Percentiles rank a stretch among this genome's conserved stretches.
Conservation (phyloP, 2,113 vertebrate species). For the Propithecus coquereli region DNA sequence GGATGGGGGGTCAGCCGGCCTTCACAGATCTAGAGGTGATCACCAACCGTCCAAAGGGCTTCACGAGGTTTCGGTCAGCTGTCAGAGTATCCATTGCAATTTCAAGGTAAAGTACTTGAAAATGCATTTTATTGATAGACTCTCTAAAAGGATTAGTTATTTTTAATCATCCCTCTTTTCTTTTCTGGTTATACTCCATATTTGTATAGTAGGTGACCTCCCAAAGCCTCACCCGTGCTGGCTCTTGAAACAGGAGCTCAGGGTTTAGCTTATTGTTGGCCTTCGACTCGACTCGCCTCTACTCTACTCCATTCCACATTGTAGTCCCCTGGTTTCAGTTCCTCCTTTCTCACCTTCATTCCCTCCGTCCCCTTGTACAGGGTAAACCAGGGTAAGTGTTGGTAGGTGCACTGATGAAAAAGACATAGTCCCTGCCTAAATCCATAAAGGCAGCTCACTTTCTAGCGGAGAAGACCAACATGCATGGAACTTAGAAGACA, state of each 20-base stretch:
- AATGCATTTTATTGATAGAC: background rate
- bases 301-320: background rate
- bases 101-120: slow-evolving; percentile 85
- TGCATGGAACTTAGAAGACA: background rate
- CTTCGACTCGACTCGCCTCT: background rate
- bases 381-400: background rate
- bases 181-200: background rate
- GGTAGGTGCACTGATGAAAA: background rate
- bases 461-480: background rate
- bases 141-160: background rate
- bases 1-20: slow-evolving; percentile 90
- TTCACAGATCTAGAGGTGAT: slow-evolving; percentile 82
- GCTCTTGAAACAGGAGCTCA: background rate
- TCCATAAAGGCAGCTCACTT: background rate
- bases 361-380: background rate
- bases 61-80: slow-evolving; percentile 92
- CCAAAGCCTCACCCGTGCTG: no score
- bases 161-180: background rate
- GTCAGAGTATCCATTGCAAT: slow-evolving; percentile 94
- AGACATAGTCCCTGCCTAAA: background rate
- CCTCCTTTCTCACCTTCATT: background rate
- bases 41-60: slow-evolving; percentile 83
- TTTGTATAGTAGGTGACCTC: background rate
- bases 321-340: background rate
- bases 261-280: background rate